Base-by-base conservation (phyloP, 2,888 invertebrate genomes). In the Chrysolina haemoptera region DNA sequence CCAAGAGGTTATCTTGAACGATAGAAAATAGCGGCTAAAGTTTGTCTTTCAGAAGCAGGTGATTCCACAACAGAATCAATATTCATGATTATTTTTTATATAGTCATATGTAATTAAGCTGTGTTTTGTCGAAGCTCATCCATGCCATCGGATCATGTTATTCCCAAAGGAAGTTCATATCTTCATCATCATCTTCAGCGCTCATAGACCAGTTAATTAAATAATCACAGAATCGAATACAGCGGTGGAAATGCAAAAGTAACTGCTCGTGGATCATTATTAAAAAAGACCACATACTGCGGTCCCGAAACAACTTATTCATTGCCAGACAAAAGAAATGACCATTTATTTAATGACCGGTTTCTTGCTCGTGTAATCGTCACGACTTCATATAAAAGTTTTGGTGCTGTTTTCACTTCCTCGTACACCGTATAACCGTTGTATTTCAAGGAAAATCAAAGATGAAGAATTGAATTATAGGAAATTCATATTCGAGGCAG, bases 291-390 rank as follows among this genome's bases (percentile, higher is more conserved):
- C 82, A 78, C 82, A 81, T 79, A 77, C 82, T 78, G 80, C 75
- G 83, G 74, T 67, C 74, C 76, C 74, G 79, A 78, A 81, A 81
- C 82, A 78, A 81, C 80, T 82, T 80, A 83, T 79, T 82, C 80
- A 72, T 62, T 46, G 70, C 27, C 71, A 77, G 78, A 82, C 81
- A 80, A 82, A 81, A 80, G 80, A 79, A 82, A 76, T 82, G 79
- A 81, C 82, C 80, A 79, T 82, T 83, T 81, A 80, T 81, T 79
- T 83, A 83, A 81, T 82, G 80, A 82, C 78, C 70, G 80, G 80
- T 82, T 82, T 80, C 78, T 77, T 76, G 67, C 67, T 71, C 48
- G 62, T 43, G 68, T 69, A 74, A 74, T 71, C 73, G 78, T 79
- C 79, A 79, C 79, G 79, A 81, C 73, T 78, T 73, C 78, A 74